Evolutionary conservation across 1,140 invertebrate genomes (phyloP).

Genomic region (Ectropis grisescens): DNA sequence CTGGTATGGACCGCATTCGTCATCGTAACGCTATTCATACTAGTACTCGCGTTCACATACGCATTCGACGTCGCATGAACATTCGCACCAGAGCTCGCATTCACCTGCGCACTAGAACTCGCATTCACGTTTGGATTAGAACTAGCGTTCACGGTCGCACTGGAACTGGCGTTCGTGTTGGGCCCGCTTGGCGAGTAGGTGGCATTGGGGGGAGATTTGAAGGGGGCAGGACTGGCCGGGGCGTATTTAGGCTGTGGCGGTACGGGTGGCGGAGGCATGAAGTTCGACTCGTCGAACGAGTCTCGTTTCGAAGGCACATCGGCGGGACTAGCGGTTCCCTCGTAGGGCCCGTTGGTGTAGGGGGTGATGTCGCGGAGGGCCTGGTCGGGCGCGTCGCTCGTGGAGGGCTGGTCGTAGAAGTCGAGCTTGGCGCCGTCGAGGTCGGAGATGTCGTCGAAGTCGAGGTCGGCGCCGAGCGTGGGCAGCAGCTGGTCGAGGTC

Average conservation of each 20-base stretch:
- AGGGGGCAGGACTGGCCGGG: slow-evolving; percentile 11
- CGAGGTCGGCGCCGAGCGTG: slow-evolving; percentile 68
- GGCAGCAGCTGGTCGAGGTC: slow-evolving; percentile 76
- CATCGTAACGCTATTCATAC: too few species aligned
- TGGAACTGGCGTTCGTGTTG: background rate
- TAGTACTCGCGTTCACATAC: too few species aligned
- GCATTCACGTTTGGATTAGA: too few species aligned
- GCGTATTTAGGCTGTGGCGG: slow-evolving; percentile 27
- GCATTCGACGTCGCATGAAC: too few species aligned
- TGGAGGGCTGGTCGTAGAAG: slow-evolving; percentile 32
- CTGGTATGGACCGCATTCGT: too few species aligned
- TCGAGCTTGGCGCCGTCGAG: slow-evolving; percentile 63
- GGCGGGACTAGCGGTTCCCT: background rate
- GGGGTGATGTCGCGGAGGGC: slow-evolving; percentile 41
- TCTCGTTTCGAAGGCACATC: slow-evolving; percentile 55
- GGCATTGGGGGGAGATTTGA: slow-evolving; percentile 35
- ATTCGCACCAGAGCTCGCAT: too few species aligned
- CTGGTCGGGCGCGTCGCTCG: slow-evolving; percentile 30
- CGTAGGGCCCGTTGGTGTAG: slow-evolving; percentile 35
- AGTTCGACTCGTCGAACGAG: slow-evolving; percentile 71
- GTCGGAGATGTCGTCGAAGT: slow-evolving; percentile 66
- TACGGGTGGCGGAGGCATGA: slow-evolving; percentile 55
- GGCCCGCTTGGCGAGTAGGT: slow-evolving; percentile 9
- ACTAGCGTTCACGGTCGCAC: background rate
- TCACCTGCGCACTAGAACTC: too few species aligned